Conservation (phyloP, 2,113 vertebrate genomes). For the Typhlomys cinereus region DNA sequence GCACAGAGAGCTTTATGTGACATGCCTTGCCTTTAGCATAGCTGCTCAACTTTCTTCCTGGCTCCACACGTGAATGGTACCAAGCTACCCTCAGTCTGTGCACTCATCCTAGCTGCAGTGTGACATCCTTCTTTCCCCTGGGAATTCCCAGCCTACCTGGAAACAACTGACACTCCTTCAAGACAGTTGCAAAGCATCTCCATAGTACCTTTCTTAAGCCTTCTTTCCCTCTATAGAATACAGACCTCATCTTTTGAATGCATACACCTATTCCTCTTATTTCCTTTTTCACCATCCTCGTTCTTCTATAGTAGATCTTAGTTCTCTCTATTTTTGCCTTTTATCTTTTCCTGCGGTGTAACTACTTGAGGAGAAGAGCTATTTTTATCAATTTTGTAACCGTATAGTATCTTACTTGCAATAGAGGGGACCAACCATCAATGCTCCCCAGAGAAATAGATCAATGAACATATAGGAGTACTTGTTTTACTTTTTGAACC, state of each 20-base stretch:
- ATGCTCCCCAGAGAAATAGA: background rate
- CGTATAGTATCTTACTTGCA: background rate
- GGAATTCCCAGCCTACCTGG: background rate
- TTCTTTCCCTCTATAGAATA: background rate
- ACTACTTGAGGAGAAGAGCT: background rate
- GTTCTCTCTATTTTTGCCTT: too few species aligned
- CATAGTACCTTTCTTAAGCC: background rate
- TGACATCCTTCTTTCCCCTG: background rate
- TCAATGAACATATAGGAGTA: background rate
- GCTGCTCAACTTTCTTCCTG: background rate
- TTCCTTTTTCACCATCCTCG: background rate
- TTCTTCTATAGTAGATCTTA: background rate
- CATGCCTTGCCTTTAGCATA: fast-evolving
- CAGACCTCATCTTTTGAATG: too few species aligned
- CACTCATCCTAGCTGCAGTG: background rate
- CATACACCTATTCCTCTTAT: background rate
- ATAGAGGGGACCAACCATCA: background rate
- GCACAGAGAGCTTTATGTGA: background rate
- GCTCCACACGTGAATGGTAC: background rate
- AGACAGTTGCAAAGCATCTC: background rate
- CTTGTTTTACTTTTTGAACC: background rate
- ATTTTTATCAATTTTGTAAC: background rate
- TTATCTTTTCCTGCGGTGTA: background rate
- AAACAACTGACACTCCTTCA: background rate
- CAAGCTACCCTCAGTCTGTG: too few species aligned